A percentile compares a stretch with the other conserved stretches of the same genome.
These are phyloP conservation scores for Artibeus jamaicensis DNA, from an alignment of 2,797 vertebrate species.

Conservation along the genomic window DNA sequence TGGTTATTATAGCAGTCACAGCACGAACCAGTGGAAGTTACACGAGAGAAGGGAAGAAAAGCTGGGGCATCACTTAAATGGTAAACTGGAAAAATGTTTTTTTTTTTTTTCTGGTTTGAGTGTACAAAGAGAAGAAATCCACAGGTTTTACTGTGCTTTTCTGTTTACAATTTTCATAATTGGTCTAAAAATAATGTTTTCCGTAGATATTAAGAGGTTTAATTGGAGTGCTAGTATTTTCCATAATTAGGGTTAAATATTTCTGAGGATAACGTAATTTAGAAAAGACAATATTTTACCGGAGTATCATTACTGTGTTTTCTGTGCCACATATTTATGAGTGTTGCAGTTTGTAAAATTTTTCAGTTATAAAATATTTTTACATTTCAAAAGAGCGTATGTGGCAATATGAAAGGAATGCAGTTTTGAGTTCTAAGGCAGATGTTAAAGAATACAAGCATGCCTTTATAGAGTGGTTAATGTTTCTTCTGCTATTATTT, in stretches of 20 bases:
- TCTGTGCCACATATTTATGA: neutral
- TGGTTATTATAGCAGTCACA: too few species aligned
- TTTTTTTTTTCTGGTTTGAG: neutral
- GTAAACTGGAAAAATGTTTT: neutral
- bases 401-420: neutral
- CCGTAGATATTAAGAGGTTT: neutral
- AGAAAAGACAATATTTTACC: conserved; percentile 28
- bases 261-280: neutral
- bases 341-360: neutral
- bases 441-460: neutral
- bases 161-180: neutral
- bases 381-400: neutral
- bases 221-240: neutral
- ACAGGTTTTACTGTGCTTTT: neutral
- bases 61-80: neutral
- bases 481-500: neutral
- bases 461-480: neutral
- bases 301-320: neutral
- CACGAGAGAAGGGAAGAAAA: neutral
- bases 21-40: neutral
- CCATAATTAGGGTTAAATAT: neutral
- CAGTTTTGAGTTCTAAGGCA: neutral
- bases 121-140: neutral
- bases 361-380: conserved; percentile 21
- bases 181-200: conserved; percentile 21